Evolutionary conservation across 2,888 invertebrate species (phyloP), one percentile per base, ranked within the genome.

Genomic region (Eristalis arbustorum): DNA sequence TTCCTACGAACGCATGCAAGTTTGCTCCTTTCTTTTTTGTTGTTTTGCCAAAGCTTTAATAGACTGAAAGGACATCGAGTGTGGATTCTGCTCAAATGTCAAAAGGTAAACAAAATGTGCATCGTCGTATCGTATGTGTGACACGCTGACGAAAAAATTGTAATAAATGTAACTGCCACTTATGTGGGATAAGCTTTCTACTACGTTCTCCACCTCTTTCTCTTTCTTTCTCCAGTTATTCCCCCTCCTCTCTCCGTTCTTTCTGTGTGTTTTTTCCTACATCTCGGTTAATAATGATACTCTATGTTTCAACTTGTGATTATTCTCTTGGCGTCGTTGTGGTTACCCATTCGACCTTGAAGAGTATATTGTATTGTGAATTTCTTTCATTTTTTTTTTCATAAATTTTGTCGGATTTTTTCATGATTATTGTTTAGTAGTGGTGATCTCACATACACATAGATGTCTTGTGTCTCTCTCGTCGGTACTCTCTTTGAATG

Each of bases 341-440:
- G 57, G 78, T 87, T 83, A 74, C 75, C 82, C 83, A 83, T 83
- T 87, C 87, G 87, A 87, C 87, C 87, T 87, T 87, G 87, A 87
- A 83, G 78, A 87, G 71, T 74, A 63, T 77, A 69, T 69, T 67
- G 34, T 67, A 22, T 67, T 81, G 66, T 74, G 57, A 28, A n/a
- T 34, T 25, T 25, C 3, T 25, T 25, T 25, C 25, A 77, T 73
- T 61, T 74, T 62, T 69, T 63, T 6, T 64, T 22, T 57, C 49
- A 68, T 80, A 25, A 13, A 3, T 25, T 25, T 69, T 69, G 31
- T 56, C 13, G 28, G 14, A 67, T 71, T 28, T 61, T 23, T 61
- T 40, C 28, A 74, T 68, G 18, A 18, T 18, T 49, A 18, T 81
- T 81, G 22, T 84, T 84, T 81, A 37, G 84, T 81, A 76, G 68